These are phyloP conservation scores for Columba guinea DNA, from an alignment of 2,797 vertebrate species.

Conservation along the genomic window DNA sequence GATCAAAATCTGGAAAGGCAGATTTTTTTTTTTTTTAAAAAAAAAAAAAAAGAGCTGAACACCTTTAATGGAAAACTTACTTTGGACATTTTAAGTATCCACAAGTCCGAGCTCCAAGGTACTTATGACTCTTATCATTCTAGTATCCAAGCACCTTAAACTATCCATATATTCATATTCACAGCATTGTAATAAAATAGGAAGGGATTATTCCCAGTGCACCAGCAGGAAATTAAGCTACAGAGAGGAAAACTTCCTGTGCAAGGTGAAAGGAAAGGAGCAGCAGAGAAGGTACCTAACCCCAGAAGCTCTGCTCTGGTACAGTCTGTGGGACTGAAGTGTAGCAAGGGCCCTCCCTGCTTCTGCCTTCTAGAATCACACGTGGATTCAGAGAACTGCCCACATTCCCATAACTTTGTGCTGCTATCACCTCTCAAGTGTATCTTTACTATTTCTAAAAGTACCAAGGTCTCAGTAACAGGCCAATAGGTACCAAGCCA, in stretches of 20 bases:
- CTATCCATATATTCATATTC: not conserved
- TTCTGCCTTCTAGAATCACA: not conserved
- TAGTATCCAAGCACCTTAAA: not conserved
- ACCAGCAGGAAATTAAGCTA: not conserved
- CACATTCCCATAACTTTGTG: accelerated
- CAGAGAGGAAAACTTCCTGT: not conserved
- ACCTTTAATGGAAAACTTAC: not conserved
- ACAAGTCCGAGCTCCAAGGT: not conserved
- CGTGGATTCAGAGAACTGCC: not conserved
- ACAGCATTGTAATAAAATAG: not conserved
- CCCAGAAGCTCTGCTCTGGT: not conserved
- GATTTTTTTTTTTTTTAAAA: too few relatives aligned
- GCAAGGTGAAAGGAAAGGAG: not conserved
- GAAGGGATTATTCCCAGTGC: not conserved
- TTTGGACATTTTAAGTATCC: not conserved
- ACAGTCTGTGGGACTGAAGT: not conserved
- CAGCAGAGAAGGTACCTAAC: not conserved
- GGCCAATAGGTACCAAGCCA: not conserved
- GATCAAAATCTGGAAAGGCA: not conserved
- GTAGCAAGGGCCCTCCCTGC: not conserved
- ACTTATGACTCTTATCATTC: not conserved
- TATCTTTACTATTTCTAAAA: not conserved
- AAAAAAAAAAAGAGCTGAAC: not conserved
- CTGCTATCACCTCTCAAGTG: not conserved
- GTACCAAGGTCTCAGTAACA: not conserved